phyloP scores from a whole-genome alignment of 2,797 vertebrate species.

The Periparus ater region DNA sequence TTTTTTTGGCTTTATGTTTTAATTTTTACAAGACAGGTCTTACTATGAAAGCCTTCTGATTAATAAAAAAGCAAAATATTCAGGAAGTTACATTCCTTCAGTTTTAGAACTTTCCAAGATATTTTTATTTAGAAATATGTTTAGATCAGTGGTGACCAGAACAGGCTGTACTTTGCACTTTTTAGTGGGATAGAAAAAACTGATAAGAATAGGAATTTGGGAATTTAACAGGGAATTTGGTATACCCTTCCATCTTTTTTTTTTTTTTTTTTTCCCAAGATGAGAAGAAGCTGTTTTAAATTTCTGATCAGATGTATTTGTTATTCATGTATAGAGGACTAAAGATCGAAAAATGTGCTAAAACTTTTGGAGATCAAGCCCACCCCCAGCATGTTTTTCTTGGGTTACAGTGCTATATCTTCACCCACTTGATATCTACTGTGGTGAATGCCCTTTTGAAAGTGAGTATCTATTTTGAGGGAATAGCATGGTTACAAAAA shows the following conservation, averaged over 20 bases:
- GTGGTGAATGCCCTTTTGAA: constrained; percentile 40
- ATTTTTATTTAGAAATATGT: neutral
- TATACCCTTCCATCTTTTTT: neutral
- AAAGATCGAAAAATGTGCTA: constrained; percentile 42
- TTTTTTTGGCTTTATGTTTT: too few relatives aligned
- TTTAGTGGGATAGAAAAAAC: neutral
- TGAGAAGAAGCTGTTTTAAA: neutral
- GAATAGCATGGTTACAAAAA: constrained; percentile 51
- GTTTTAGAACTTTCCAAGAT: neutral
- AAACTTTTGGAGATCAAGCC: neutral
- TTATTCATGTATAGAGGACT: neutral
- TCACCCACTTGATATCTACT: constrained; percentile 32
- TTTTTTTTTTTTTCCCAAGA: neutral
- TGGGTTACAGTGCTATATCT: neutral
- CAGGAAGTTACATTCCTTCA: neutral
- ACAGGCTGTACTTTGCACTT: neutral
- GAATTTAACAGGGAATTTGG: neutral
- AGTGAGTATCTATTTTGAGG: constrained; percentile 40
- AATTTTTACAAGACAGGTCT: neutral
- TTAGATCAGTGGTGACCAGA: neutral
- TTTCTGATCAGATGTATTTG: neutral
- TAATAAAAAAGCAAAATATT: neutral
- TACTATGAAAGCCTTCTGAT: neutral
- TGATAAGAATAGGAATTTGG: neutral
- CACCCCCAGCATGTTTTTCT: constrained; percentile 14